Evolutionary conservation across 2,797 vertebrate species (phyloP), one percentile per base, ranked within the genome.

Genomic region (Sylvia borin): DNA sequence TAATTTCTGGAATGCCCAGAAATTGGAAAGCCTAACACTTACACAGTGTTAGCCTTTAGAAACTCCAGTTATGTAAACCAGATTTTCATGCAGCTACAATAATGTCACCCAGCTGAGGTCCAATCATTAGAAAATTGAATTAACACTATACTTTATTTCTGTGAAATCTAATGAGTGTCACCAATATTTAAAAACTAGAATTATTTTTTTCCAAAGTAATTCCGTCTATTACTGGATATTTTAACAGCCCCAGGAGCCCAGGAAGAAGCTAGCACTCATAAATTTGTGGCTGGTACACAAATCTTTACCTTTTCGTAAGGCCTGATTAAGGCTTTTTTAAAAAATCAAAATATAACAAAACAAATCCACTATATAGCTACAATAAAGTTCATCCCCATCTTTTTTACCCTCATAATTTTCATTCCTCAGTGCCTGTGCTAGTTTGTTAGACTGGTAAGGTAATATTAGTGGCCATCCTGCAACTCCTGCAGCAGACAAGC

Each of bases 101-200:
- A 67, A 62, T 6, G 20, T 29, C 34, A 48, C 16, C 25, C 27
- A 86, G 54, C 32, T 51, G 34, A 76, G 12, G 32, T 74, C 18
- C 16, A 17, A 54, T 86, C 76, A 64, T 55, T 80, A 53, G 48
- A 51, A 76, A 73, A 29, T 73, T 84, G 92, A 96, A 95, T 96
- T 91, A 95, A 90, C 72, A 94, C 62, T 73, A 25, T 83, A 93
- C 96, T 94, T 96, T 95, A 73, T 87, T 96, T 96, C 73, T 94
- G 50, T 97, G 92, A 92, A 93, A 93, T 90, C 81, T 96, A 93
- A 96, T 90, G 60, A 90, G 81, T 81, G 83, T 61, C 62, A 88
- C 53, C 77, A 96, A 82, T 95, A 93, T 86, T 75, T 88, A 94
- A 92, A 97, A 94, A 90, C 72, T 36, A 76, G 85, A 94, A 62